Percentiles rank a stretch among this genome's conserved stretches.
These are phyloP conservation scores for Labeo catla DNA, from an alignment of 2,113 vertebrate genomes.

Conservation along the genomic window DNA sequence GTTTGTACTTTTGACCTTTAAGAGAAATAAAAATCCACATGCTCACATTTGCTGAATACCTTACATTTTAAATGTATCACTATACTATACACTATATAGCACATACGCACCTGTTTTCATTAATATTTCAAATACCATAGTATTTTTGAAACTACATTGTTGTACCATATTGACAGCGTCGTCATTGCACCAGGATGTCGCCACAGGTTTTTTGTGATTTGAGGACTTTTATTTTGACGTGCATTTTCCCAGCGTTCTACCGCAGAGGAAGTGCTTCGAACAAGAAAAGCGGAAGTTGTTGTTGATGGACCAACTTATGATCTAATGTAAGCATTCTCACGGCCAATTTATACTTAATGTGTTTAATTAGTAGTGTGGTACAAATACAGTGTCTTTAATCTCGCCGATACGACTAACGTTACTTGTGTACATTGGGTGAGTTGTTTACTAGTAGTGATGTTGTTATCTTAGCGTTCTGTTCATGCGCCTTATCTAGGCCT, in stretches of 20 bases:
- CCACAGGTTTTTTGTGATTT: no score
- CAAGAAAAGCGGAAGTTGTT: background rate
- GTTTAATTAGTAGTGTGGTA: background rate
- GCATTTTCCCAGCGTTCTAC: background rate
- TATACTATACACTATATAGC: no score
- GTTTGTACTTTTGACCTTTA: background rate
- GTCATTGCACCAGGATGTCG: background rate
- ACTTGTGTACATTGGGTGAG: background rate
- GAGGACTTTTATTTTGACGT: constrained; percentile 11
- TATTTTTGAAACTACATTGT: background rate
- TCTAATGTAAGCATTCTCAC: background rate
- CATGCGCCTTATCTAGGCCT: background rate
- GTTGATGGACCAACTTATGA: background rate
- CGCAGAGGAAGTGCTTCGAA: background rate
- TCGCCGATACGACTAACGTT: background rate
- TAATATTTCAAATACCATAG: background rate
- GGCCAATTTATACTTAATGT: background rate
- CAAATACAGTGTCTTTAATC: background rate
- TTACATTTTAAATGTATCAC: no score
- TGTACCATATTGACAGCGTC: background rate
- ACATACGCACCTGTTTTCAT: no score
- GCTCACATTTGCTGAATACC: background rate
- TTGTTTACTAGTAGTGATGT: background rate
- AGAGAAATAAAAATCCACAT: background rate
- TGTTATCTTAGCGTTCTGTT: no score